These are phyloP conservation scores for Drosophila funebris DNA, from an alignment of 1,140 invertebrate genomes.

Conservation along the genomic window DNA sequence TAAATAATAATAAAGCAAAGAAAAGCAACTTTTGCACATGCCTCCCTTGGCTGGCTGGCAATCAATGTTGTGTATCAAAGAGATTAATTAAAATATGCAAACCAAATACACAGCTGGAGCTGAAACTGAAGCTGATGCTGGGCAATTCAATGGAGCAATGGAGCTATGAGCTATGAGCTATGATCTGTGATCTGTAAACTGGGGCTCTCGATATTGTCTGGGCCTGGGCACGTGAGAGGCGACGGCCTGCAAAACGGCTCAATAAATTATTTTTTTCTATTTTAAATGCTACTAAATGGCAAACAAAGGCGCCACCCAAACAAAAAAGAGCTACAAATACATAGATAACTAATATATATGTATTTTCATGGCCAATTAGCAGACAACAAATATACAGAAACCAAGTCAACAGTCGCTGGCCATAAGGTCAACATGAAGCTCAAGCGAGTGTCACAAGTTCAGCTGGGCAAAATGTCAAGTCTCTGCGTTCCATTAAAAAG, in stretches of 20 bases:
- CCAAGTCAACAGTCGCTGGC: constrained; percentile 34
- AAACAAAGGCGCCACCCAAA: constrained; percentile 75
- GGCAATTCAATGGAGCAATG: background rate
- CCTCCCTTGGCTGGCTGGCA: background rate
- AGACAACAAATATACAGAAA: constrained; percentile 70
- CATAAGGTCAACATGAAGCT: constrained; percentile 31
- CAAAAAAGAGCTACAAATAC: constrained; percentile 46
- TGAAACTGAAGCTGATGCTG: no score
- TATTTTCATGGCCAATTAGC: constrained; percentile 77
- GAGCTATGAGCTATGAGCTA: no score
- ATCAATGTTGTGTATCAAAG: constrained; percentile 43
- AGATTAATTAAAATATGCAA: constrained; percentile 71
- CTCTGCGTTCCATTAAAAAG: constrained; percentile 40
- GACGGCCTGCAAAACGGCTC: constrained; percentile 54
- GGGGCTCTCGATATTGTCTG: background rate
- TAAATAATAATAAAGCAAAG: background rate
- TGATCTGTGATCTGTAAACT: background rate
- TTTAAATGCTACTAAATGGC: constrained; percentile 77
- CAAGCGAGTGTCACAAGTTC: constrained; percentile 35
- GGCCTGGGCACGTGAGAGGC: constrained; percentile 35
- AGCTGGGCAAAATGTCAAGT: constrained; percentile 47
- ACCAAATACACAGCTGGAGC: constrained; percentile 24
- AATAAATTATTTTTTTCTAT: constrained; percentile 77
- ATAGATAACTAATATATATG: constrained; percentile 1
- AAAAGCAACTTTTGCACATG: constrained; percentile 40